Conservation (phyloP, 2,797 vertebrate genomes). For the Pantherophis alleghaniensis region DNA sequence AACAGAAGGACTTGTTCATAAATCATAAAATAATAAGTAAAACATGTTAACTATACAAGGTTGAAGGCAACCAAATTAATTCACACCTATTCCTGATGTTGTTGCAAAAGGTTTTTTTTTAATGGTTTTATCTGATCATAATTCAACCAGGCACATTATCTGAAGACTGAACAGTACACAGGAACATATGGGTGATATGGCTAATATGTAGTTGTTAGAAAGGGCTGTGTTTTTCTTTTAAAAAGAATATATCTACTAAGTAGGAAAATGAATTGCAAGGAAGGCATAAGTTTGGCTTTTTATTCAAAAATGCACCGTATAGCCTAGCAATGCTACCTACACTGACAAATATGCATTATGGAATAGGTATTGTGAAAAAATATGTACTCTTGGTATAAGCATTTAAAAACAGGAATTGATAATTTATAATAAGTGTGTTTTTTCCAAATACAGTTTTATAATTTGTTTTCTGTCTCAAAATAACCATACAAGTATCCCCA, state of each 20-base stretch:
- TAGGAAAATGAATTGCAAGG: too few species aligned
- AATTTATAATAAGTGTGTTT: not conserved
- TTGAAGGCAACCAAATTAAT: not conserved
- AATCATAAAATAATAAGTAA: not conserved
- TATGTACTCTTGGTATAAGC: not conserved
- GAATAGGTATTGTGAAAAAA: not conserved
- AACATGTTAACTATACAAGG: not conserved
- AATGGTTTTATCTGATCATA: not conserved
- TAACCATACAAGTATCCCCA: not conserved
- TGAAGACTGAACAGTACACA: not conserved
- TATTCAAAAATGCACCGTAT: not conserved
- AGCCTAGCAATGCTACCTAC: not conserved
- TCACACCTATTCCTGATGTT: not conserved
- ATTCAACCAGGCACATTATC: not conserved
- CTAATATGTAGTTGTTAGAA: not conserved
- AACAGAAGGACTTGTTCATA: not conserved
- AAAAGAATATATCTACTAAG: not conserved
- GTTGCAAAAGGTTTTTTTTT: not conserved
- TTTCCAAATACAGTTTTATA: not conserved
- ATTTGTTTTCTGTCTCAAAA: not conserved
- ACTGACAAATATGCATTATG: not conserved
- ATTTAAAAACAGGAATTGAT: not conserved
- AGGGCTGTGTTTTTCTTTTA: not conserved
- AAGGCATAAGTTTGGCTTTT: not conserved
- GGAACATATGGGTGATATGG: not conserved